Conservation (phyloP, 2,113 vertebrate genomes). For the Thinocorus orbignyianus region DNA sequence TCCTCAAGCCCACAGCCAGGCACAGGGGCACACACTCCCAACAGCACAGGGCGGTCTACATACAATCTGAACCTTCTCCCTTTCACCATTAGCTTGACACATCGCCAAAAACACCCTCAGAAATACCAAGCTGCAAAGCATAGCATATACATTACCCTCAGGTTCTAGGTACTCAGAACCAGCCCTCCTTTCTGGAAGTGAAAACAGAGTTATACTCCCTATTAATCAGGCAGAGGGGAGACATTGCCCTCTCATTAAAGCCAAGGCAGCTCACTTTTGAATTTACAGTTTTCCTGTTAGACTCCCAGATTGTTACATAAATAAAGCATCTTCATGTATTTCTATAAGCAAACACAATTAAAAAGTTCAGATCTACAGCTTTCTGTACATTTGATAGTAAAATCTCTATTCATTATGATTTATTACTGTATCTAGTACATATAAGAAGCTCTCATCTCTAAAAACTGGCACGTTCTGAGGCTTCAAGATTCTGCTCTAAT, state of each 20-base stretch:
- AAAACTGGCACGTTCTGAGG: background rate
- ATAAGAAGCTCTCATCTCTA: background rate
- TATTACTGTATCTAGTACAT: background rate
- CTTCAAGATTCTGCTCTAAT: background rate
- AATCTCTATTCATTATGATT: background rate
- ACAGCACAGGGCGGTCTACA: background rate
- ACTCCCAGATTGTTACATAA: background rate
- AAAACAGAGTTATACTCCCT: background rate
- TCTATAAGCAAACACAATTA: background rate
- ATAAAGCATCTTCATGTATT: background rate
- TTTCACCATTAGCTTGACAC: background rate
- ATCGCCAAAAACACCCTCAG: background rate
- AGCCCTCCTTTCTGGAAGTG: background rate
- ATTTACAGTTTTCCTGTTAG: background rate
- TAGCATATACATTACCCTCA: background rate
- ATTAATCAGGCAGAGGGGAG: background rate
- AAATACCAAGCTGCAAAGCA: background rate
- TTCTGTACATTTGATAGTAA: background rate
- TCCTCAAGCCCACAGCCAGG: background rate
- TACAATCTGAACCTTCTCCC: background rate
- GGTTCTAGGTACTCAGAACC: background rate
- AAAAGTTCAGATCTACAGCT: background rate
- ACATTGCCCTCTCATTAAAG: background rate
- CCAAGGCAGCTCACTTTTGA: background rate
- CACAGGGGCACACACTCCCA: background rate